Conservation (phyloP, 2,888 invertebrate genomes). For the Acrobasis consociella region DNA sequence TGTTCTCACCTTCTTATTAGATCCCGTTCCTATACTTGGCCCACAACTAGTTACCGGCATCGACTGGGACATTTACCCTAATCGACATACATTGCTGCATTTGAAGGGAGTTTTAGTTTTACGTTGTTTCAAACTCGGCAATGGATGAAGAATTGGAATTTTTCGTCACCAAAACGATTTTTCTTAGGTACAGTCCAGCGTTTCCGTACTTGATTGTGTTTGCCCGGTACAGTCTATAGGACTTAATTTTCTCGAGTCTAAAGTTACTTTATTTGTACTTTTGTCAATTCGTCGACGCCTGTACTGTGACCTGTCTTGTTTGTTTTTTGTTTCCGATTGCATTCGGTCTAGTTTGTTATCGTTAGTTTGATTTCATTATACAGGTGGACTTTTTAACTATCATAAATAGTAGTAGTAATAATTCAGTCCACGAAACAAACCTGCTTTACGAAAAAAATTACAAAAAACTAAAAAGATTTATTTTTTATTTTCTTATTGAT, state of each 20-base stretch:
- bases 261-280: constrained; percentile 50
- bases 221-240: constrained; percentile 57
- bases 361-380: background rate
- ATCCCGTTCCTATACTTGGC: constrained; percentile 27
- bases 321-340: constrained; percentile 15
- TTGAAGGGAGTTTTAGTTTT: background rate
- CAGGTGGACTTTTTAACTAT: too few species aligned
- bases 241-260: constrained; percentile 60
- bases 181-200: constrained; percentile 28
- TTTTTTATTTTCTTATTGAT: too few species aligned
- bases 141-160: constrained; percentile 2
- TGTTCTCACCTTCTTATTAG: constrained; percentile 53
- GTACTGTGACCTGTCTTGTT: constrained; percentile 25
- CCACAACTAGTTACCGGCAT: background rate
- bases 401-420: too few species aligned
- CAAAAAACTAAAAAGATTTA: too few species aligned
- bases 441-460: too few species aligned
- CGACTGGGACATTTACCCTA: constrained; percentile 4
- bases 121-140: constrained; percentile 5
- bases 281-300: constrained; percentile 24
- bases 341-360: constrained; percentile 11
- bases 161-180: background rate
- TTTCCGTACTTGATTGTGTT: constrained; percentile 58
- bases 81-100: constrained; percentile 9
- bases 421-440: too few species aligned